Evolutionary conservation across 1,140 invertebrate species (phyloP), one percentile per base, ranked within the genome.

Genomic region (Drosophila pseudoobscura): DNA sequence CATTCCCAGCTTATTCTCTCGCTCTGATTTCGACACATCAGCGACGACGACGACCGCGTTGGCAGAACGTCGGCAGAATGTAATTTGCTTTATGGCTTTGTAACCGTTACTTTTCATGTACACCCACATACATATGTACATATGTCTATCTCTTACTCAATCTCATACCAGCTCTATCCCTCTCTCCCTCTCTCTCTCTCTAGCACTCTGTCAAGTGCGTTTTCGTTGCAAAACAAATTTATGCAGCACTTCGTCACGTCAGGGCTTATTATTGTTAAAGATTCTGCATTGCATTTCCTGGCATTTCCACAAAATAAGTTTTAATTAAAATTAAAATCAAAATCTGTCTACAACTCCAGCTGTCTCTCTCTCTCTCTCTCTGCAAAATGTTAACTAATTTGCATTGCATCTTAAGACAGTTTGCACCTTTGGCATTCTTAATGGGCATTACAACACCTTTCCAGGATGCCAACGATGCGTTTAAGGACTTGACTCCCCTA

Each of bases 61-160:
- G 31, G 31, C 31, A 35, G 31, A 29, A 17, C 73, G 73, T 22
- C 35, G 72, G 71, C 73, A 75, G 73, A 75, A 75, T 75, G 71
- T 68, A 75, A 75, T 75, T 75, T 75, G 73, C 68, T 75, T 75
- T 75, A 75, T 75, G 73, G 73, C 61, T 75, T 75, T 75, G 62
- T 64, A 74, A 51, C 54, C 35, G 73, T 75, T 75, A 75, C 71
- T 75, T 75, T 61, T 46, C 63, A 43, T 50, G 45, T 57, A 35
- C 24, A 15, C 9, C 8, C 20, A 39, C 24, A 20, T 26, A 62
- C 15, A 9, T 0, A 41, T 15, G 52, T 49, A 49, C 4, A 5
- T 26, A 26, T 26, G 24, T 26, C 4, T 20, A 20, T 20, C 20
- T 20, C 20, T 20, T 20, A 20, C 20, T 20, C 20, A 20, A 20